A percentile compares a stretch with the other conserved stretches of the same genome.
These are phyloP conservation scores for Sebastes hubbsi DNA, from an alignment of 2,797 vertebrate genomes.

Conservation along the genomic window DNA sequence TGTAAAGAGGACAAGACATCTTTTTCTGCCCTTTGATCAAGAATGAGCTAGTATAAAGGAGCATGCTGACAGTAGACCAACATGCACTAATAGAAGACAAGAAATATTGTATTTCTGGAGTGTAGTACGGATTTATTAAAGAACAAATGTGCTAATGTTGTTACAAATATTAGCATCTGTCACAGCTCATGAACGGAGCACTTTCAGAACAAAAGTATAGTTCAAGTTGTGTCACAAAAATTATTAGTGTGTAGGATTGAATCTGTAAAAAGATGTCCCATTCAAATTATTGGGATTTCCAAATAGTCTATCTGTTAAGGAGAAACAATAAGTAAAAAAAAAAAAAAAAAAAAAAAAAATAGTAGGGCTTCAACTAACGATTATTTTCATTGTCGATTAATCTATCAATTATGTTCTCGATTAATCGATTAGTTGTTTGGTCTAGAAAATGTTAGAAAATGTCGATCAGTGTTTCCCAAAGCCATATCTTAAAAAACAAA, in stretches of 20 bases:
- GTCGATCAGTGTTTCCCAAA: too few relatives aligned
- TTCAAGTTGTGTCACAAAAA: background rate
- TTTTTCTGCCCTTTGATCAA: slow-evolving; percentile 27
- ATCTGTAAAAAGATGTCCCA: background rate
- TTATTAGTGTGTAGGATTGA: background rate
- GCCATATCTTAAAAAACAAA: slow-evolving; percentile 37
- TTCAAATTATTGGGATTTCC: background rate
- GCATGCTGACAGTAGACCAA: background rate
- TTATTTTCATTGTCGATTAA: too few relatives aligned
- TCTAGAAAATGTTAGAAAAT: too few relatives aligned
- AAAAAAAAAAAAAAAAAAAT: too few relatives aligned
- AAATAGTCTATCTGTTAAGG: background rate
- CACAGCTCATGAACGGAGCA: background rate
- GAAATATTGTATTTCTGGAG: background rate
- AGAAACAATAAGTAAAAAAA: background rate
- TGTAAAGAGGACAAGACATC: background rate
- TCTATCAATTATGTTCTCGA: too few relatives aligned
- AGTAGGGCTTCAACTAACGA: too few relatives aligned
- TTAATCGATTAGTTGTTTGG: too few relatives aligned
- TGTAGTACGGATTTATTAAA: background rate
- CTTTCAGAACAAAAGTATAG: background rate
- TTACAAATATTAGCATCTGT: background rate
- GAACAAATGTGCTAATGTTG: background rate
- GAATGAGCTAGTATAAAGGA: background rate
- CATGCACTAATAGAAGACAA: background rate